phyloP scores from a whole-genome alignment of 2,113 vertebrate species.

The Melanerpes formicivorus region DNA sequence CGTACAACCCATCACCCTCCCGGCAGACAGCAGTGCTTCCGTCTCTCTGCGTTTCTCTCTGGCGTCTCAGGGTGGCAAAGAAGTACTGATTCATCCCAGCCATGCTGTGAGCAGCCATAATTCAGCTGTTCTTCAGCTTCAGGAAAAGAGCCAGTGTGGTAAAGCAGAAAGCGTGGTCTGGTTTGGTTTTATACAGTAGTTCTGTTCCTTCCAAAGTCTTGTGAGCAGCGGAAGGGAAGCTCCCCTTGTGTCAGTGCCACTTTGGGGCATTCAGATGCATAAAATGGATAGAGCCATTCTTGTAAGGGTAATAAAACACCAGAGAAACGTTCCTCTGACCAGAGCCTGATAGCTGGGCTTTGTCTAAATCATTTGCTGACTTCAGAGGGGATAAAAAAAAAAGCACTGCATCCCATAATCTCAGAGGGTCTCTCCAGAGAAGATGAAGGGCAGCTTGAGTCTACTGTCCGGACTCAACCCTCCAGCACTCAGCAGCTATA shows the following conservation, averaged over 20 bases:
- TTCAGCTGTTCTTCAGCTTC: not conserved
- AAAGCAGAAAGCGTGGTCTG: not conserved
- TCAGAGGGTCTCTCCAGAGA: constrained; percentile 11
- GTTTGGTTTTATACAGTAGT: not conserved
- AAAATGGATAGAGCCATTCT: not conserved
- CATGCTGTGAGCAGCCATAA: not conserved
- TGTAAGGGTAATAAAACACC: not conserved
- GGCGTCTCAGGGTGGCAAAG: not conserved
- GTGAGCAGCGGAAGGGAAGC: not conserved
- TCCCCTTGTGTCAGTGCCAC: not conserved
- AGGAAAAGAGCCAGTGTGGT: not conserved
- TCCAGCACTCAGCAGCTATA: constrained; percentile 33
- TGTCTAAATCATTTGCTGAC: constrained; percentile 53
- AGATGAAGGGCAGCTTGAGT: constrained; percentile 31
- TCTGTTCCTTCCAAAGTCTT: not conserved
- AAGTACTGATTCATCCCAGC: not conserved
- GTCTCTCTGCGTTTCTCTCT: not conserved
- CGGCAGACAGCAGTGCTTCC: not conserved
- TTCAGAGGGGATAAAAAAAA: not conserved
- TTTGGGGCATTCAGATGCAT: not conserved
- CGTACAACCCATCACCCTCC: not conserved
- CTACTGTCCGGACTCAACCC: not conserved
- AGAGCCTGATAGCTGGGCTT: not conserved
- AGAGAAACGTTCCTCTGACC: not conserved
- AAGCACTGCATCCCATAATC: not conserved